phyloP scores from a whole-genome alignment of 2,113 vertebrate species.

The Gopherus evgoodei region DNA sequence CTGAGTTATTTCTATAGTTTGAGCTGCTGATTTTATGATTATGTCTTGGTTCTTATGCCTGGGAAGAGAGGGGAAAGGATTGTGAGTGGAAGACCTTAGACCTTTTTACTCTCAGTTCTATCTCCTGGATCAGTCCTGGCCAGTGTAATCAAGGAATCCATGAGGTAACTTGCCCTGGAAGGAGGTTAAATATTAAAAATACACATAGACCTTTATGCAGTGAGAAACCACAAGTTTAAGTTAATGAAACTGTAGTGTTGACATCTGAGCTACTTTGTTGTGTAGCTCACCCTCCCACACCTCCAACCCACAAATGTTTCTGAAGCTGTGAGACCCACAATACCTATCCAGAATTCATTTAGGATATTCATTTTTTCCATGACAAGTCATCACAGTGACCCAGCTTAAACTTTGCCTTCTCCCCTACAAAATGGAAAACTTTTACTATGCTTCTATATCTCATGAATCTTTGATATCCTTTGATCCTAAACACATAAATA shows the following conservation, averaged over 20 bases:
- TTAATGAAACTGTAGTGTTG: neutral
- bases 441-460: neutral
- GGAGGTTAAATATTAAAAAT: neutral
- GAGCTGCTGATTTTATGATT: neutral
- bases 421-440: neutral
- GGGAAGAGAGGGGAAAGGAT: neutral
- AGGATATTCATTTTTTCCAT: neutral
- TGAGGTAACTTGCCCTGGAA: neutral
- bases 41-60: neutral
- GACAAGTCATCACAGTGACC: neutral
- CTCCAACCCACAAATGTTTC: neutral
- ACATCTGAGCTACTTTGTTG: neutral
- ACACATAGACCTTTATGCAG: neutral
- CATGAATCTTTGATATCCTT: neutral
- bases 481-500: neutral
- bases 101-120: neutral
- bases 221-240: neutral
- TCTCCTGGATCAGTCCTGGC: neutral
- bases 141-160: neutral
- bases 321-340: neutral
- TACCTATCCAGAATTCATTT: accelerated
- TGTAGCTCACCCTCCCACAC: neutral
- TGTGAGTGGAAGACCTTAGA: neutral
- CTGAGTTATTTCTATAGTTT: neutral
- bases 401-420: neutral